A percentile compares a stretch with the other conserved stretches of the same genome.
Evolutionary conservation across 1,140 invertebrate species (phyloP).

Genomic region (Orchesella cincta): DNA sequence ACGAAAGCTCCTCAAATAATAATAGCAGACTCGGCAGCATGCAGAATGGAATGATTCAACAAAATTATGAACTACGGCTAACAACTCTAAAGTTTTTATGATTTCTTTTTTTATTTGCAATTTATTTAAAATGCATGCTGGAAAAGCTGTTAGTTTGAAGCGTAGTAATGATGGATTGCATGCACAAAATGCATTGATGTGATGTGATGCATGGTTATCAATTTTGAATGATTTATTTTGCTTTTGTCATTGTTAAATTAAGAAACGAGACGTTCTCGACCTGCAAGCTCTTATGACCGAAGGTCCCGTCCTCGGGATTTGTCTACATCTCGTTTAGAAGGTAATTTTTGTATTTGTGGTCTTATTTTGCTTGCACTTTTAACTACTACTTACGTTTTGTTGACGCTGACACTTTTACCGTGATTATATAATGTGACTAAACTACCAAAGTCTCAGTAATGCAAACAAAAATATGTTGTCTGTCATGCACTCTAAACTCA

Average conservation of each 20-base stretch:
- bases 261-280: constrained; percentile 46
- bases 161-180: background rate
- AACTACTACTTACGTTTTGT: too few species aligned
- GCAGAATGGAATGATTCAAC: background rate
- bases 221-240: background rate
- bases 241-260: constrained; percentile 22
- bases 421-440: too few species aligned
- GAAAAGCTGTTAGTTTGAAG: background rate
- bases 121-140: background rate
- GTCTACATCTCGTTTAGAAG: constrained; percentile 49
- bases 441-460: too few species aligned
- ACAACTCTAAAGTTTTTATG: too few species aligned
- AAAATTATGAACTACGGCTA: too few species aligned
- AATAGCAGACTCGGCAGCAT: background rate
- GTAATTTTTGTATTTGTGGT: constrained; percentile 32
- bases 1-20: background rate
- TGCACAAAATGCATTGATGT: background rate
- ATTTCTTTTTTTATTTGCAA: too few species aligned
- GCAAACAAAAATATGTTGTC: too few species aligned
- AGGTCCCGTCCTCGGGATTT: constrained; percentile 45
- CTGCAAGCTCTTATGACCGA: constrained; percentile 37
- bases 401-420: too few species aligned
- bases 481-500: too few species aligned
- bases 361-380: background rate
- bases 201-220: background rate